These are phyloP conservation scores for Teinopalpus imperialis DNA, from an alignment of 2,888 invertebrate species.

Conservation along the genomic window DNA sequence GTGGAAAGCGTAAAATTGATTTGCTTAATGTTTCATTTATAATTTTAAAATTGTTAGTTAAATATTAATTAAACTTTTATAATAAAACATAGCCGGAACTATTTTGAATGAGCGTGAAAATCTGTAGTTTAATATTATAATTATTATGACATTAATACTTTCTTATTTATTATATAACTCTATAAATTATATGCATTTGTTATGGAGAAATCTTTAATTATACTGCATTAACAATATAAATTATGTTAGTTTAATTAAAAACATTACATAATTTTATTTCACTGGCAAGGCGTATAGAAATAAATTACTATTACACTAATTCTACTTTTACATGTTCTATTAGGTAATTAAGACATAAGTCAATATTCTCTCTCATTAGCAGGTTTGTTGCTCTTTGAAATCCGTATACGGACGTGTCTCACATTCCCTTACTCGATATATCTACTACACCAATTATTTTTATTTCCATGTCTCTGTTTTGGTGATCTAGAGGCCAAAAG, in stretches of 20 bases:
- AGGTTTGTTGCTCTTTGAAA: constrained; percentile 47
- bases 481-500: neutral
- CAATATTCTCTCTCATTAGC: constrained; percentile 61
- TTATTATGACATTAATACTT: neutral
- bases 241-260: too few relatives aligned
- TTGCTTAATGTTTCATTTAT: constrained; percentile 14
- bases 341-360: constrained; percentile 44
- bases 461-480: constrained; percentile 45
- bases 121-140: neutral
- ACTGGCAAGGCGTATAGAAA: constrained; percentile 25
- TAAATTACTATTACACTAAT: constrained; percentile 61
- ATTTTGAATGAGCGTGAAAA: neutral
- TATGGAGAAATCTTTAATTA: too few relatives aligned
- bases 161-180: constrained; percentile 2
- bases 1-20: constrained; percentile 24
- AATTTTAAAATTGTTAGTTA: neutral
- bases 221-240: too few relatives aligned
- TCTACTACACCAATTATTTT: constrained; percentile 65
- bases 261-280: neutral
- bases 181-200: constrained; percentile 20
- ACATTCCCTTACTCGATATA: constrained; percentile 31
- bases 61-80: constrained; percentile 7
- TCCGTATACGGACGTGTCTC: constrained; percentile 16
- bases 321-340: constrained; percentile 45
- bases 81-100: constrained; percentile 1